Base-by-base conservation (phyloP, 37 sponge, comb jelly and placozoan genomes). In the Ianthella basta region DNA sequence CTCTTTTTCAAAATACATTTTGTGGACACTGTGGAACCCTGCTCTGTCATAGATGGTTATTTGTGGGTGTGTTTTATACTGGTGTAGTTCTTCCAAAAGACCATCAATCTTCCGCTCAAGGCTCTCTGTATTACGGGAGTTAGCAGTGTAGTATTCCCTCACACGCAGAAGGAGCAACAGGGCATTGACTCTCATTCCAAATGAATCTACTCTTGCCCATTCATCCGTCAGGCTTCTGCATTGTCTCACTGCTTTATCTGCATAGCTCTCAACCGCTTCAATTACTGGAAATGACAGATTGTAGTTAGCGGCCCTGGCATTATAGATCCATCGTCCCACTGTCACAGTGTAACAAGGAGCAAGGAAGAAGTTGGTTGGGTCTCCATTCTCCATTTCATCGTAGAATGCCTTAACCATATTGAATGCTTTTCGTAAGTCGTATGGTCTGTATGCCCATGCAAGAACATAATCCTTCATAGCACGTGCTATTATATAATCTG, bases 21-120 rank as follows among this genome's bases (percentile, higher is more conserved):
- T 69, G 34, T 30, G 70, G 1, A 69, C 70, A 69, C 70, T 69
- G 34, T 32, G 6, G 33, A 69, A 69, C 70, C 70, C 29, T 13
- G 70, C 70, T 35, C 27, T 35, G 34, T 69, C 35, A 30, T 69
- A 69, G 1, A 32, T 69, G 50, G 29, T 69, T 16, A 24, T 30
- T 30, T 69, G 12, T 27, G 34, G 34, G 70, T 6, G 27, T 33
- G 1, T 5, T 32, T 16, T 14, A 6, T 6, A 35, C 1, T 4
- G 1, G 12, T 69, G 4, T 33, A 69, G 70, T 32, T 32, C 19
- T 1, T 6, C 6, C 4, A 34, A 4, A n/a, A 35, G 35, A 18
- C 27, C 6, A 29, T 30, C 70, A 32, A 34, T 69, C 4, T 34
- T 2, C 1, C 70, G 29, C 34, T 18, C 19, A 13, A 69, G 34